Evolutionary conservation across 2,113 vertebrate species (phyloP).

Genomic region (Sebastes schlegelii): DNA sequence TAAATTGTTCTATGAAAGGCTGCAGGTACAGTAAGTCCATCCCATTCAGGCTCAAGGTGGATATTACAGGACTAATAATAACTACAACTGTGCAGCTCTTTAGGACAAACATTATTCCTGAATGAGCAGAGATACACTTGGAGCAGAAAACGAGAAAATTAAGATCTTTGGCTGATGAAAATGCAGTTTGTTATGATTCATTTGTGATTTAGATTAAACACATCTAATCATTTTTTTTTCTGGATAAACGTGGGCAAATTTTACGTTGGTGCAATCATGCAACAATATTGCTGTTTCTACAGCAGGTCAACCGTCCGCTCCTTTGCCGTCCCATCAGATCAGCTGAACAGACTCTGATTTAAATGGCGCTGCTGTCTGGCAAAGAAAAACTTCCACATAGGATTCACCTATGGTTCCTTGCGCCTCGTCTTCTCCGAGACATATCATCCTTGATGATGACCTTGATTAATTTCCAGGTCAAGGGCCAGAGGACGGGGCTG

Average conservation of each 20-base stretch:
- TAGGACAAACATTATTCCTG: neutral
- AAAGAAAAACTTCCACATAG: neutral
- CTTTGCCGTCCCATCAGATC: neutral
- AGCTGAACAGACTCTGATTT: neutral
- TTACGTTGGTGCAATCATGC: neutral
- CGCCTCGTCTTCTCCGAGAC: neutral
- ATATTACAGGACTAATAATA: slow-evolving; percentile 13
- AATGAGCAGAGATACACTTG: neutral
- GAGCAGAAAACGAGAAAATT: neutral
- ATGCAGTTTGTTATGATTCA: neutral
- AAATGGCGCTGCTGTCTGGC: neutral
- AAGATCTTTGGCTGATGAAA: neutral
- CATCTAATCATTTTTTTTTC: neutral
- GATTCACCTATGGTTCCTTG: neutral
- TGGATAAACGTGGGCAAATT: neutral
- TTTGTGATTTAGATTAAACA: neutral
- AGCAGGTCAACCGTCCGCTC: neutral
- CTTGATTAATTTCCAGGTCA: slow-evolving; percentile 17
- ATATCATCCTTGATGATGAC: neutral
- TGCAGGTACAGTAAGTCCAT: neutral
- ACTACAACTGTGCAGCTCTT: neutral
- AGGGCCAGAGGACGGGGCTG: neutral
- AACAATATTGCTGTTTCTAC: neutral
- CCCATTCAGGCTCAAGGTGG: neutral
- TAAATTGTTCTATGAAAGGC: neutral